phyloP scores from a whole-genome alignment of 2,888 invertebrate genomes.

The Cylindroiulus punctatus region DNA sequence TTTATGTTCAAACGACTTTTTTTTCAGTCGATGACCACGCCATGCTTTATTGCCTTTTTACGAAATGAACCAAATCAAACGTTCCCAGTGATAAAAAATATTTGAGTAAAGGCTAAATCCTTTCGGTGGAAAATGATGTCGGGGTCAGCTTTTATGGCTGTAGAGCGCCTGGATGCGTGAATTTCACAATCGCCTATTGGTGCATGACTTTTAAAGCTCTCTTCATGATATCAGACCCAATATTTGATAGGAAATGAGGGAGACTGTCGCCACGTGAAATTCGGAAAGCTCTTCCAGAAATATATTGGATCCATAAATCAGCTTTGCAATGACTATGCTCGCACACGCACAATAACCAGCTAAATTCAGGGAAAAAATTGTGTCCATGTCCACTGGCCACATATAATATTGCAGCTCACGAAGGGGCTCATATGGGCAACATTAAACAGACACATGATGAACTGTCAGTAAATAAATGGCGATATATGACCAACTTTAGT shows the following conservation, averaged over 20 bases:
- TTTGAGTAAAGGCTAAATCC: slow-evolving; percentile 36
- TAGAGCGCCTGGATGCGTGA: slow-evolving; percentile 1
- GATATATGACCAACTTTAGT: not conserved
- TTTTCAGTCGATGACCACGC: not conserved
- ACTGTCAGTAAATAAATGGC: not conserved
- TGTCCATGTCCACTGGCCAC: not conserved
- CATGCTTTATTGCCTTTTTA: not conserved
- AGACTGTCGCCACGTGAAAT: slow-evolving; percentile 36
- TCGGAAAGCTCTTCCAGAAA: slow-evolving; percentile 4
- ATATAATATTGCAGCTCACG: not conserved
- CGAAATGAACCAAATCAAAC: slow-evolving; percentile 26
- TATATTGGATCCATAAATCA: slow-evolving; percentile 38
- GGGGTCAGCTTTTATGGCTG: slow-evolving; percentile 20
- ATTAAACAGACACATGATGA: not conserved
- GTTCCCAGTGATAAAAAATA: not conserved
- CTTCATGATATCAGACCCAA: slow-evolving; percentile 25
- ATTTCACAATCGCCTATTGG: slow-evolving; percentile 38
- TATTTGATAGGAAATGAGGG: slow-evolving; percentile 26
- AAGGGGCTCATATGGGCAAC: not conserved
- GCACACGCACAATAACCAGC: not conserved
- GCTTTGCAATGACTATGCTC: not conserved
- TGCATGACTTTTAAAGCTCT: slow-evolving; percentile 42
- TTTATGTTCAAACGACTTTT: not conserved
- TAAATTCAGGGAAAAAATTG: not conserved
- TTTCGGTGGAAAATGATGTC: not conserved